These are phyloP conservation scores for Ia io DNA, from an alignment of 2,113 vertebrate genomes.

Conservation along the genomic window DNA sequence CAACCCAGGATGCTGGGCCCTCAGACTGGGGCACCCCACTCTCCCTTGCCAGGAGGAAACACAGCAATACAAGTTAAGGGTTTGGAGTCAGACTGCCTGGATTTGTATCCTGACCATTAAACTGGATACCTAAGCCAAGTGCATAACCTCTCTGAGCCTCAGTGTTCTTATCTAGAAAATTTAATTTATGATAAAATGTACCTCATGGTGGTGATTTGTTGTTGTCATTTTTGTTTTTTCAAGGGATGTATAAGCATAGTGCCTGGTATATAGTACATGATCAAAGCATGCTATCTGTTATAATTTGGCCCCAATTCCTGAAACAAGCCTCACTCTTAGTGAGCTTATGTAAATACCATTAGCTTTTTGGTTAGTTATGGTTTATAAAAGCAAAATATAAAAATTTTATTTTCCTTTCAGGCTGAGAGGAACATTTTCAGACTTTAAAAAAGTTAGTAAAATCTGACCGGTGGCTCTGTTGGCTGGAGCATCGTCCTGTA, in stretches of 20 bases:
- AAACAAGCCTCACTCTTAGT: neutral
- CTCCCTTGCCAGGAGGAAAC: neutral
- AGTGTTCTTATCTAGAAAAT: neutral
- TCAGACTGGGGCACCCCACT: neutral
- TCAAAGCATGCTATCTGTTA: neutral
- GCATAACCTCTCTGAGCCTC: neutral
- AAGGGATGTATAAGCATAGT: neutral
- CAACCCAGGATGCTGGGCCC: neutral
- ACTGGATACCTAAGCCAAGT: neutral
- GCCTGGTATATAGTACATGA: neutral
- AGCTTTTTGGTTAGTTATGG: neutral
- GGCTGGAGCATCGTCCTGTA: neutral
- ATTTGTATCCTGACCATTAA: neutral
- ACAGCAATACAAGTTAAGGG: neutral
- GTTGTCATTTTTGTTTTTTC: neutral
- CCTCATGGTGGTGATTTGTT: neutral
- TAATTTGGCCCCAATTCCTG: neutral
- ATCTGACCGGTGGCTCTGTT: neutral
- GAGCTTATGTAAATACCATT: neutral
- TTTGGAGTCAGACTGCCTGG: neutral
- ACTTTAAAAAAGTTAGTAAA: neutral
- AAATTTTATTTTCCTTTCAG: neutral
- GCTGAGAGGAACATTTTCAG: neutral
- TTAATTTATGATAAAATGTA: neutral
- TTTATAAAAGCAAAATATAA: conserved; percentile 14